phyloP scores from a whole-genome alignment of 2,888 invertebrate species.

The Polietes domitor region DNA sequence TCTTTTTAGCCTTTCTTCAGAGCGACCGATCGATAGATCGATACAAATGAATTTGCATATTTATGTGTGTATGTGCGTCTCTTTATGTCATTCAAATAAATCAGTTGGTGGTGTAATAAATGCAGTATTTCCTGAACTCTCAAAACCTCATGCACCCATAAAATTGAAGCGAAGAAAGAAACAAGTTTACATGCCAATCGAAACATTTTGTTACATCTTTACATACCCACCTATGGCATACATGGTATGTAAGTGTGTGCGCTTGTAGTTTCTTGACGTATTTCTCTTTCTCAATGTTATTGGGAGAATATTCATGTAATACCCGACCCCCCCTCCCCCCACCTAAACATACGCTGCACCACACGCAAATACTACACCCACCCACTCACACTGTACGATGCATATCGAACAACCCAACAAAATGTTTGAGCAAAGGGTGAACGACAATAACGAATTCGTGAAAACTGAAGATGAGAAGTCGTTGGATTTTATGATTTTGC shows the following conservation, averaged over 20 bases:
- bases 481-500: no score
- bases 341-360: not conserved
- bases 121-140: slow-evolving; percentile 60
- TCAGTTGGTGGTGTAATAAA: slow-evolving; percentile 35
- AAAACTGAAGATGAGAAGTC: no score
- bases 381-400: not conserved
- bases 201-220: not conserved
- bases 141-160: not conserved
- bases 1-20: not conserved
- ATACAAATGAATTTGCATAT: not conserved
- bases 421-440: not conserved
- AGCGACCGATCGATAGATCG: not conserved
- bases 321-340: not conserved
- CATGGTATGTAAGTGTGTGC: no score
- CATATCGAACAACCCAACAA: not conserved
- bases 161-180: slow-evolving; percentile 2
- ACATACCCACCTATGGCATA: not conserved
- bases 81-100: slow-evolving; percentile 38
- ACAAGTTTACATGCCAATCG: not conserved
- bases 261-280: not conserved
- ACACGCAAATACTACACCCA: not conserved
- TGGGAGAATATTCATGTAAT: slow-evolving; percentile 18
- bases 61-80: not conserved
- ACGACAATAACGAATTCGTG: no score
- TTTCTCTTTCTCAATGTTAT: slow-evolving; percentile 19